These are phyloP conservation scores for Apteryx owenii DNA, from an alignment of 2,113 vertebrate genomes.

Conservation along the genomic window DNA sequence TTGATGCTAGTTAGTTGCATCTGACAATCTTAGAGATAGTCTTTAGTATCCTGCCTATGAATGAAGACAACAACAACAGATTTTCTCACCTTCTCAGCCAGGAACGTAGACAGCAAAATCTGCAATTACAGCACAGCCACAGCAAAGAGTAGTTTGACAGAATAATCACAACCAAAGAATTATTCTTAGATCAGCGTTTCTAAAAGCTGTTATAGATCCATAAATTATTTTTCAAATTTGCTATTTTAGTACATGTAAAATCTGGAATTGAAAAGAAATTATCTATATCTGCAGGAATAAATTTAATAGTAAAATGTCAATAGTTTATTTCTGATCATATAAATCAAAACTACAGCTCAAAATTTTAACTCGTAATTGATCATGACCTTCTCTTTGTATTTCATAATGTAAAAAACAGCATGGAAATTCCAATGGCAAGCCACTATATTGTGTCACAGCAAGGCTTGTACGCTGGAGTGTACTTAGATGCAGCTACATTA, in stretches of 20 bases:
- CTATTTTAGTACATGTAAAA: background rate
- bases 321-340: background rate
- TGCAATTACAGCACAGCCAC: background rate
- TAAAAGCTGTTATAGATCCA: background rate
- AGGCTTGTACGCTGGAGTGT: background rate
- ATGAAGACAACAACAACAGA: background rate
- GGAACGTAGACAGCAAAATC: background rate
- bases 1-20: background rate
- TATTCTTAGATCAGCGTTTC: background rate
- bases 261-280: background rate
- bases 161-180: background rate
- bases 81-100: slow-evolving; percentile 3
- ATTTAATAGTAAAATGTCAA: background rate
- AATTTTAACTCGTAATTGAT: background rate
- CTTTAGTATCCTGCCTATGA: background rate
- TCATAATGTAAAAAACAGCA: background rate
- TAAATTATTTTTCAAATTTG: slow-evolving; percentile 12
- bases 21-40: background rate
- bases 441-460: background rate
- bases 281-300: background rate
- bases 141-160: background rate
- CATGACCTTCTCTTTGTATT: background rate
- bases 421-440: background rate
- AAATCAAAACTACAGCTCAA: background rate
- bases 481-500: background rate